Evolutionary conservation across 2,888 invertebrate genomes (phyloP).

Genomic region (Plutella xylostella): DNA sequence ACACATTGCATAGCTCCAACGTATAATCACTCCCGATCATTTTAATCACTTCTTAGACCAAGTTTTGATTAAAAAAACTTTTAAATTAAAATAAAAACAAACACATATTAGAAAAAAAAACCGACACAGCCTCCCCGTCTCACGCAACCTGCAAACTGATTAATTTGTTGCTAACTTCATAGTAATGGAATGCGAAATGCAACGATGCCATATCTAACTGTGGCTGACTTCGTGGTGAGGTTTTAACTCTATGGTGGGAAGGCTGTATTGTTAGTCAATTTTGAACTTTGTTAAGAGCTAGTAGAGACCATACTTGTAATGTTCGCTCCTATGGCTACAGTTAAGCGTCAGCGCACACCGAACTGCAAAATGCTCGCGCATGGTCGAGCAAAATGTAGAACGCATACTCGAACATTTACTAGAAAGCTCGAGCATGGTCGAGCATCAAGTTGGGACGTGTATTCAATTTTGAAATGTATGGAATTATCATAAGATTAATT

Average conservation of each 20-base stretch:
- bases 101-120: constrained; percentile 24
- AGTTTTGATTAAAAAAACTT: too few species aligned
- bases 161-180: constrained; percentile 42
- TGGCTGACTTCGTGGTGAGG: constrained; percentile 35
- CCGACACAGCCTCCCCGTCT: constrained; percentile 30
- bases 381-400: too few species aligned
- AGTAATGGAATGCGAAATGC: constrained; percentile 25
- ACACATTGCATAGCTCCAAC: constrained; percentile 88
- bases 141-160: constrained; percentile 33
- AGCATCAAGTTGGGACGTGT: too few species aligned
- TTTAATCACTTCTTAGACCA: too few species aligned
- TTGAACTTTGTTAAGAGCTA: constrained; percentile 20
- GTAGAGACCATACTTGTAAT: too few species aligned
- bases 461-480: too few species aligned
- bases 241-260: constrained; percentile 33
- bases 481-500: too few species aligned
- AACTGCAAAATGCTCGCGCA: too few species aligned
- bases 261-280: constrained; percentile 11
- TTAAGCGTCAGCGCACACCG: too few species aligned
- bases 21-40: constrained; percentile 89
- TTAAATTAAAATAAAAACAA: constrained; percentile 21
- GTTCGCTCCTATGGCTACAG: too few species aligned
- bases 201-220: constrained; percentile 45
- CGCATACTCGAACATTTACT: too few species aligned
- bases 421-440: too few species aligned